A percentile compares a stretch with the other conserved stretches of the same genome.
Evolutionary conservation across 1,140 invertebrate genomes (phyloP).

Genomic region (Paracyclopina nana): DNA sequence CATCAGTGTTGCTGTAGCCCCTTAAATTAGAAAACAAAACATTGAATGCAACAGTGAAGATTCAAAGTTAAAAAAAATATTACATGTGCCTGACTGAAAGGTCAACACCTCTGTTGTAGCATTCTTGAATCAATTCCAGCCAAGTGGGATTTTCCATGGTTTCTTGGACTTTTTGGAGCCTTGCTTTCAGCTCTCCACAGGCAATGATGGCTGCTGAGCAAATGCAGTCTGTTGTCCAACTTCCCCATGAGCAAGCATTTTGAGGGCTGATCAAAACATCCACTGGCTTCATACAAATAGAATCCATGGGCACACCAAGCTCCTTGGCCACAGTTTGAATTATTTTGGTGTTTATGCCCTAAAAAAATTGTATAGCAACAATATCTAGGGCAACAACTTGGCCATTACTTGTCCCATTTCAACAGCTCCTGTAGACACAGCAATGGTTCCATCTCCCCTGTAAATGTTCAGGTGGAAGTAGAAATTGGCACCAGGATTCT

Average conservation of each 20-base stretch:
- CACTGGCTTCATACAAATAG: constrained; percentile 25
- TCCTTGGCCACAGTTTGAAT: constrained; percentile 16
- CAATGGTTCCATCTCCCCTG: constrained; percentile 34
- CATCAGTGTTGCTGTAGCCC: constrained; percentile 23
- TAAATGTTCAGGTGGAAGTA: neutral
- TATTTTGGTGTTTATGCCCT: constrained; percentile 40
- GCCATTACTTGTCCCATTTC: constrained; percentile 49
- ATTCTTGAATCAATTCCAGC: constrained; percentile 39
- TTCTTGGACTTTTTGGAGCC: constrained; percentile 39
- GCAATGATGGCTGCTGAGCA: too few species aligned
- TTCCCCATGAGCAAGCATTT: too few species aligned
- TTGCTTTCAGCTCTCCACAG: constrained; percentile 36
- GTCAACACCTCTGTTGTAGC: constrained; percentile 37
- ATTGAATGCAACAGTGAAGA: too few species aligned
- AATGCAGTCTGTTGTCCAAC: too few species aligned
- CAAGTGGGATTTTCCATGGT: constrained; percentile 38
- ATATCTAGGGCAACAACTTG: too few species aligned
- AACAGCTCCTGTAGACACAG: constrained; percentile 40
- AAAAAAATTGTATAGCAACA: too few species aligned
- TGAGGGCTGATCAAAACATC: too few species aligned
- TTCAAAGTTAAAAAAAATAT: constrained; percentile 21
- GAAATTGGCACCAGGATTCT: neutral
- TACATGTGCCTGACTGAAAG: constrained; percentile 42
- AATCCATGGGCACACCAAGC: constrained; percentile 16
- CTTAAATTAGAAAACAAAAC: neutral